These are phyloP conservation scores for Heterodera filipjevi DNA, from an alignment of 2,888 invertebrate species.

Conservation along the genomic window DNA sequence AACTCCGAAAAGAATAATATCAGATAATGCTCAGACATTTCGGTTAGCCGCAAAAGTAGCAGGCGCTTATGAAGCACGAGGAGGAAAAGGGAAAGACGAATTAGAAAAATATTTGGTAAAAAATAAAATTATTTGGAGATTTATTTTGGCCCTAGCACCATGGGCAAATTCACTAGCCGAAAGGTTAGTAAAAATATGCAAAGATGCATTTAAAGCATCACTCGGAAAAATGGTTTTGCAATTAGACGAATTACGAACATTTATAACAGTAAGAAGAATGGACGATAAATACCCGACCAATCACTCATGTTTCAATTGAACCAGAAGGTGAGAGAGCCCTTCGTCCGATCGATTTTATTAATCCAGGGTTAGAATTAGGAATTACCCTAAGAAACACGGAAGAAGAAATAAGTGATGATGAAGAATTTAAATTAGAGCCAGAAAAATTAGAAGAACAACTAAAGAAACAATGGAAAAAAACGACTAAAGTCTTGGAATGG, in stretches of 20 bases:
- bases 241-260: slow-evolving; percentile 17
- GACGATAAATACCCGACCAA: slow-evolving; percentile 18
- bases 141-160: slow-evolving; percentile 21
- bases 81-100: not conserved
- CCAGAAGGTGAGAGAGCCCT: not conserved
- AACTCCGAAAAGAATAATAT: slow-evolving; percentile 51
- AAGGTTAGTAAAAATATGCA: slow-evolving; percentile 16
- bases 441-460: not conserved
- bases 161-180: slow-evolving; percentile 17
- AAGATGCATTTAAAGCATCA: slow-evolving; percentile 14
- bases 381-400: not conserved
- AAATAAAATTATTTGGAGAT: slow-evolving; percentile 17
- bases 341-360: slow-evolving; percentile 25
- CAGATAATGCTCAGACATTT: slow-evolving; percentile 67
- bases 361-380: not conserved
- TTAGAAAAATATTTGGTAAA: slow-evolving; percentile 6
- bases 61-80: not conserved
- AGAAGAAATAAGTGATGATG: not conserved
- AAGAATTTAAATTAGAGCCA: not conserved
- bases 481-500: not conserved
- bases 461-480: not conserved
- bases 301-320: slow-evolving; percentile 17
- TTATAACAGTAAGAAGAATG: slow-evolving; percentile 19
- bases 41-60: slow-evolving; percentile 43
- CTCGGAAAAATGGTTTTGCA: not conserved